Percentiles rank a stretch among this genome's conserved stretches.
phyloP scores from a whole-genome alignment of 2,797 vertebrate species.

The Silurus aristotelis region DNA sequence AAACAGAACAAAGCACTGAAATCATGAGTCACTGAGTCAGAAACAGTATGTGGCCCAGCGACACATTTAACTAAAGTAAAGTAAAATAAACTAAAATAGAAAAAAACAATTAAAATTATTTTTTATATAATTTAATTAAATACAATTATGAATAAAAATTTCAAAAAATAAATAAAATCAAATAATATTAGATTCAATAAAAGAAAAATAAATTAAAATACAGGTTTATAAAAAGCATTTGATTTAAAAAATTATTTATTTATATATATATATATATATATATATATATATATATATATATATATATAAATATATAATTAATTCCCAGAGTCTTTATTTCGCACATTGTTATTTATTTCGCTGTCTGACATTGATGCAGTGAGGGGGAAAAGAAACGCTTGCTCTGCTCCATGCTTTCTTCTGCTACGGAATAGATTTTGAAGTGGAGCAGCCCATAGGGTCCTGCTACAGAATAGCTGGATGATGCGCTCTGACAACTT shows the following conservation, averaged over 20 bases:
- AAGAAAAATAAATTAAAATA: too few relatives aligned
- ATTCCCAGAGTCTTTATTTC: not conserved
- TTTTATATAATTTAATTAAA: too few relatives aligned
- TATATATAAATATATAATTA: not conserved
- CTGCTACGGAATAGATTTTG: conserved; percentile 5
- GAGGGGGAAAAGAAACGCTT: not conserved
- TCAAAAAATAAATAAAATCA: too few relatives aligned
- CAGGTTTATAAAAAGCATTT: too few relatives aligned
- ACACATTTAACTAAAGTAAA: conserved; percentile 56
- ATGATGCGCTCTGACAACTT: conserved; percentile 27
- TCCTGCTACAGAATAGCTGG: conserved; percentile 12
- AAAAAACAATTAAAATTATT: conserved; percentile 49
- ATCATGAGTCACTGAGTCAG: conserved; percentile 57
- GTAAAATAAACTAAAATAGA: conserved; percentile 57
- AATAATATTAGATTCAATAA: too few relatives aligned
- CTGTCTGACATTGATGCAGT: conserved; percentile 4
- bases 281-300: too few relatives aligned
- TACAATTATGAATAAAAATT: too few relatives aligned
- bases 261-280: too few relatives aligned
- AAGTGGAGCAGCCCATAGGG: conserved; percentile 24
- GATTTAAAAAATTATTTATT: too few relatives aligned
- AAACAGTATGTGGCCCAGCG: conserved; percentile 59
- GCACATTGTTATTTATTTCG: not conserved
- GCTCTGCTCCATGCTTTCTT: not conserved
- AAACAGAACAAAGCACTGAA: conserved; percentile 59